These are phyloP conservation scores for Ridgeia piscesae DNA, from an alignment of 1,140 invertebrate species.

Conservation along the genomic window DNA sequence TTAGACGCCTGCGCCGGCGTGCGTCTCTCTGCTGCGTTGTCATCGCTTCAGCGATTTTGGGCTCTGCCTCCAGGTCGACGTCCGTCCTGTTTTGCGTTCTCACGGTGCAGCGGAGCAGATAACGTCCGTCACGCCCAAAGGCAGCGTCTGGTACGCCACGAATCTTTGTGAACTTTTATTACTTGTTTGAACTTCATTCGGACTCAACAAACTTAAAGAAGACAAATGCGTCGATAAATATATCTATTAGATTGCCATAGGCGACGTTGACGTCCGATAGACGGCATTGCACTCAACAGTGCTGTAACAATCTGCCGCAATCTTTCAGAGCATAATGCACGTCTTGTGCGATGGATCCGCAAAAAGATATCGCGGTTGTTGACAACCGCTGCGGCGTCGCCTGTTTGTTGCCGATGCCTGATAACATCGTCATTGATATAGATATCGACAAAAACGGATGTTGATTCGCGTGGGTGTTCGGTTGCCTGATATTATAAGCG, in stretches of 20 bases:
- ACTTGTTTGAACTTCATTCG: too few species aligned
- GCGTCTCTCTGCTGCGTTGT: too few species aligned
- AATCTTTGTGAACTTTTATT: background rate
- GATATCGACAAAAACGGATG: background rate
- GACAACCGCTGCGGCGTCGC: background rate
- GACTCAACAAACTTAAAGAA: too few species aligned
- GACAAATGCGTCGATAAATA: background rate
- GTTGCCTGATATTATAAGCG: background rate
- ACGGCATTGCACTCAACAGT: background rate
- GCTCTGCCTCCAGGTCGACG: too few species aligned
- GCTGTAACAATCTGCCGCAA: background rate
- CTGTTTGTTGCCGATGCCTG: background rate
- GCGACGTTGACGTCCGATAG: background rate
- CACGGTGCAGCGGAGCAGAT: too few species aligned
- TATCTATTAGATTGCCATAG: background rate
- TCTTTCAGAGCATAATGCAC: background rate
- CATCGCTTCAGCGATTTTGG: too few species aligned
- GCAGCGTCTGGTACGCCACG: background rate
- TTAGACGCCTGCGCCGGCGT: too few species aligned
- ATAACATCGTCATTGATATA: background rate
- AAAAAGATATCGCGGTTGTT: background rate
- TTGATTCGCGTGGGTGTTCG: background rate
- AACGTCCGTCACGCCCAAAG: background rate
- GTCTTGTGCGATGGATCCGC: background rate
- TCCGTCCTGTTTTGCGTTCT: too few species aligned